Percentiles rank a stretch among this genome's conserved stretches.
phyloP scores from a whole-genome alignment of 2,888 invertebrate species.

The Pristionchus arcanus region DNA sequence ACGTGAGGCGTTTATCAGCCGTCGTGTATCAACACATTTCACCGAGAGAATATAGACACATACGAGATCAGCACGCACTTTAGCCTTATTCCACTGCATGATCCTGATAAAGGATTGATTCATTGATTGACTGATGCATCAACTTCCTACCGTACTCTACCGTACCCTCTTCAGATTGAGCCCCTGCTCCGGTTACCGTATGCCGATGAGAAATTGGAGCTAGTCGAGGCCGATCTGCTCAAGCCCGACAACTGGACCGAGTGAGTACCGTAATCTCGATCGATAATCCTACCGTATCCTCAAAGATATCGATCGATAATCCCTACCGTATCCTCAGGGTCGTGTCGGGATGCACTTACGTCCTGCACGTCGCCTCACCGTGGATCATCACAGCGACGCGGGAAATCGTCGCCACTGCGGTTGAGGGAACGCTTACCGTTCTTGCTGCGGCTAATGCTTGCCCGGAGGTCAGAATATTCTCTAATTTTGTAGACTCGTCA shows the following conservation, averaged over 20 bases:
- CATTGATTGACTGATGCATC: too few species aligned
- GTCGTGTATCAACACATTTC: background rate
- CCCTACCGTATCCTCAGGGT: slow-evolving; percentile 58
- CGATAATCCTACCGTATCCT: background rate
- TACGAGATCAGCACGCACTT: too few species aligned
- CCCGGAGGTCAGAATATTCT: background rate
- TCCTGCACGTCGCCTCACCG: slow-evolving; percentile 70
- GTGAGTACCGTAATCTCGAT: slow-evolving; percentile 12
- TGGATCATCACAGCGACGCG: slow-evolving; percentile 71
- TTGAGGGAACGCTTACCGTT: slow-evolving; percentile 64
- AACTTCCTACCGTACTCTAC: background rate
- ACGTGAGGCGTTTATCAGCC: background rate
- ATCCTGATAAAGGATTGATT: too few species aligned
- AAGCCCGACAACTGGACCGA: slow-evolving; percentile 41
- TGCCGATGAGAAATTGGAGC: slow-evolving; percentile 80
- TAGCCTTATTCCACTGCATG: too few species aligned
- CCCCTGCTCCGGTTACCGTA: slow-evolving; percentile 75
- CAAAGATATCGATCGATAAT: background rate
- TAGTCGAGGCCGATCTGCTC: slow-evolving; percentile 82
- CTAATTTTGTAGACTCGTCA: too few species aligned
- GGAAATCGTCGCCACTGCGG: slow-evolving; percentile 80
- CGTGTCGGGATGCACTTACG: slow-evolving; percentile 66
- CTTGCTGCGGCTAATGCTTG: slow-evolving; percentile 39
- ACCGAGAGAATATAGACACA: too few species aligned
- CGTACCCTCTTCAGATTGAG: slow-evolving; percentile 54